Evolutionary conservation across 1,140 invertebrate species (phyloP).

Genomic region (Piezodorus guildinii): DNA sequence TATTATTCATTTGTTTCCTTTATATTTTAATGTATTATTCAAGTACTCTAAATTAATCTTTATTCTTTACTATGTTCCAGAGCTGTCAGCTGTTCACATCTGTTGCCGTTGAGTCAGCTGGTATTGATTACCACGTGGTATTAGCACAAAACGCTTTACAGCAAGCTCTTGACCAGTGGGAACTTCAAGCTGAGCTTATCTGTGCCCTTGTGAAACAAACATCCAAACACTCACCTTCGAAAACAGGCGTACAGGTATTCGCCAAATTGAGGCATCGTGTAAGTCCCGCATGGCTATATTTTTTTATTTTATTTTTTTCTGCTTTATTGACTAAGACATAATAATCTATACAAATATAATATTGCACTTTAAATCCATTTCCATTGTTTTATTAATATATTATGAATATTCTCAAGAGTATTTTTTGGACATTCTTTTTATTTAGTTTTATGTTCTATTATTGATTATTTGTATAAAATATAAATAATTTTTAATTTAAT

Average conservation of each 20-base stretch:
- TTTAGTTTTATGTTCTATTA: too few species aligned
- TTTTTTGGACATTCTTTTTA: too few species aligned
- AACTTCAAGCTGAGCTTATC: slow-evolving; percentile 84
- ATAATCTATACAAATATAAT: too few species aligned
- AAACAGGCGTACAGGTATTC: slow-evolving; percentile 80
- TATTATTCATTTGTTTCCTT: too few species aligned
- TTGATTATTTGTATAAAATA: too few species aligned
- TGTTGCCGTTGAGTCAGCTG: slow-evolving; percentile 82
- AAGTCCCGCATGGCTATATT: slow-evolving; percentile 30
- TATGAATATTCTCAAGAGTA: too few species aligned
- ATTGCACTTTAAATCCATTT: too few species aligned
- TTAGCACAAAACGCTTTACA: slow-evolving; percentile 87
- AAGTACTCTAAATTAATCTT: too few species aligned
- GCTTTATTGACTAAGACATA: slow-evolving; percentile 8
- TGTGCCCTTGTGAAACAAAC: slow-evolving; percentile 87
- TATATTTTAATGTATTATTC: too few species aligned
- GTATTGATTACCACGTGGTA: slow-evolving; percentile 91
- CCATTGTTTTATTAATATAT: too few species aligned
- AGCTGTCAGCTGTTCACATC: slow-evolving; percentile 89
- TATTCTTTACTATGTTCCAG: slow-evolving; percentile 39
- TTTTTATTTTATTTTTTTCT: slow-evolving; percentile 20
- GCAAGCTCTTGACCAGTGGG: slow-evolving; percentile 74
- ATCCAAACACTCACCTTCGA: slow-evolving; percentile 71
- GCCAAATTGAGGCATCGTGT: slow-evolving; percentile 32
- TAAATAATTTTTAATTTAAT: too few species aligned